Base-by-base conservation (phyloP, 2,888 invertebrate species). In the Leucoma salicis region DNA sequence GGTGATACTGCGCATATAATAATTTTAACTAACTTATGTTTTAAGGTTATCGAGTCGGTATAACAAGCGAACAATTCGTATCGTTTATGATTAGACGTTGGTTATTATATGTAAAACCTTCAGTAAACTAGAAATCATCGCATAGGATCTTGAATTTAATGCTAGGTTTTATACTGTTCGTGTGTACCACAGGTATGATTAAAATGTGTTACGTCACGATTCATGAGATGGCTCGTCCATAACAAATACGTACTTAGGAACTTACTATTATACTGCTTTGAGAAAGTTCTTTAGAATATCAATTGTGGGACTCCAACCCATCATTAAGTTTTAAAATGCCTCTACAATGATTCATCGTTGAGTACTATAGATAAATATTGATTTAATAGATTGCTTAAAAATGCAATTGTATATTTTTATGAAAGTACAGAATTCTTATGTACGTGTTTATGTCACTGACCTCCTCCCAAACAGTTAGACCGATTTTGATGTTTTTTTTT, bases 51-150 rank as follows among this genome's bases (percentile, higher is more conserved):
- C 1, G 8, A n/a, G 10, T 6, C 2, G 8, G n/a, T 25, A 25
- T 25, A 25, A 25, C 8, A n/a, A 27, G 27, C 27, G 8, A n/a
- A 27, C 11, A n/a, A 27, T 27, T 1, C 7, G 3, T 27, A 11
- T 27, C 3, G 11, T 2, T 41, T 35, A 31, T 37, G 43, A 54
- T 54, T 48, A 53, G 43, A 36, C 38, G 16, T 39, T 12, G 34
- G 47, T 21, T 35, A 41, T 45, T 24, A 27, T 33, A 24, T 41
- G 41, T 42, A 13, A 25, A 31, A 42, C 39, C 42, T 39, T 42
- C 48, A 48, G 45, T 38, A 46, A 35, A 11, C 14, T 34, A 15
- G 24, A 34, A 34, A 34, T 34, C 6, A 34, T 21, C 34, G 12
- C 13, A 2, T 18, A 32, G 12, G 6, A 29, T 14, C 14, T 34